Percentiles rank a stretch among this genome's conserved stretches.
Evolutionary conservation across 2,888 invertebrate genomes (phyloP).

Genomic region (Petrophora chlorosata): DNA sequence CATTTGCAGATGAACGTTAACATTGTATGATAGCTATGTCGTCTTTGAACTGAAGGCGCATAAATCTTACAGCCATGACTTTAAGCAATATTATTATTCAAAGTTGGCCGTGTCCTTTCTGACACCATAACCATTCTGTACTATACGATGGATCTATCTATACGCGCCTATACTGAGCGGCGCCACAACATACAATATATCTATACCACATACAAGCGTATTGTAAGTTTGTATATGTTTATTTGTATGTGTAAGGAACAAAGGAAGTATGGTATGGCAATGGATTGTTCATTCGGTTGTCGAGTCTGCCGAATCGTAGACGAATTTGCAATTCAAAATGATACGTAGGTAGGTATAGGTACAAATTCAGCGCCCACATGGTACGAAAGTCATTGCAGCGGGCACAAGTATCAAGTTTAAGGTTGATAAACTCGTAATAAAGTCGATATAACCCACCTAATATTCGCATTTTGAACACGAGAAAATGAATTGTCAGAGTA

Average conservation of each 20-base stretch:
- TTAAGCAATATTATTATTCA: constrained; percentile 18
- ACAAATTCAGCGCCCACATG: constrained; percentile 55
- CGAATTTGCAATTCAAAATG: constrained; percentile 67
- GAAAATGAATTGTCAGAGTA: no score
- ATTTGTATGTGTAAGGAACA: constrained; percentile 63
- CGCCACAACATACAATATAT: constrained; percentile 44
- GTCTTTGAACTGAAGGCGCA: constrained; percentile 5
- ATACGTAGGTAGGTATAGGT: no score
- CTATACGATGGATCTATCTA: constrained; percentile 27
- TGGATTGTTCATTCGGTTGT: constrained; percentile 69
- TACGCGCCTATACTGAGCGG: constrained; percentile 39
- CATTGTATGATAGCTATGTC: background rate
- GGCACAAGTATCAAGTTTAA: constrained; percentile 22
- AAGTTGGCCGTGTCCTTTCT: constrained; percentile 33
- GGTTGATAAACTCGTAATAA: constrained; percentile 13
- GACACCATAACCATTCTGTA: constrained; percentile 33
- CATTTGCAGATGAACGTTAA: background rate
- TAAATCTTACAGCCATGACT: constrained; percentile 17
- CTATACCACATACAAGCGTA: constrained; percentile 29
- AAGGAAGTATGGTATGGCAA: constrained; percentile 66
- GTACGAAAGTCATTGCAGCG: constrained; percentile 29
- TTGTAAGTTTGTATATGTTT: constrained; percentile 1
- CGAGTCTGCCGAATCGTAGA: constrained; percentile 61
- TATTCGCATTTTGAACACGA: no score
- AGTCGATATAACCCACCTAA: no score